Percentiles rank a stretch among this genome's conserved stretches.
These are phyloP conservation scores for Heliconius charithonia DNA, from an alignment of 2,888 invertebrate genomes.

Conservation along the genomic window DNA sequence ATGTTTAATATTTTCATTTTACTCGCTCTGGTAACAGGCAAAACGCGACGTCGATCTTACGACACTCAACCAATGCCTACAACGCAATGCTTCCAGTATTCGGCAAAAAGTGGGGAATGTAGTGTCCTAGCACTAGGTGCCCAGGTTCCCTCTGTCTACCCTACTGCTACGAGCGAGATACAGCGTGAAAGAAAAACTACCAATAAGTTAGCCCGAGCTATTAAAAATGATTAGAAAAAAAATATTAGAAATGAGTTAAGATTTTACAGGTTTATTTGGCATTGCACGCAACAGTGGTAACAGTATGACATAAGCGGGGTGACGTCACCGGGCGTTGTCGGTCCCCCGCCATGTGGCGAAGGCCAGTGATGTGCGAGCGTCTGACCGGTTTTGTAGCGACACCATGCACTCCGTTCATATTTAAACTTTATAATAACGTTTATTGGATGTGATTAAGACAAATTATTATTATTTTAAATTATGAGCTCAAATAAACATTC, in stretches of 20 bases:
- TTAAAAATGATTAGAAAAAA: too few relatives aligned
- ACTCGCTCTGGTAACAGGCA: too few relatives aligned
- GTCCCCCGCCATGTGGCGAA: constrained; percentile 69
- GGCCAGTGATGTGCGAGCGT: constrained; percentile 70
- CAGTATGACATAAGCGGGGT: constrained; percentile 79
- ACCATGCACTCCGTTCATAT: constrained; percentile 62
- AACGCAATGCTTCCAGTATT: too few relatives aligned
- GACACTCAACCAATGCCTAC: too few relatives aligned
- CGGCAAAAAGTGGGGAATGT: too few relatives aligned
- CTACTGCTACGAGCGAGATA: too few relatives aligned
- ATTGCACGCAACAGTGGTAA: constrained; percentile 54
- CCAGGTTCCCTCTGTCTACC: too few relatives aligned
- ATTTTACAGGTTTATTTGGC: constrained; percentile 60
- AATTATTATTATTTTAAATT: not conserved
- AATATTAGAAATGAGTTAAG: too few relatives aligned
- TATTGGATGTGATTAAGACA: not conserved
- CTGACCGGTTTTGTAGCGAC: constrained; percentile 62
- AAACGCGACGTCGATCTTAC: too few relatives aligned
- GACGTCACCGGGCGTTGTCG: constrained; percentile 77
- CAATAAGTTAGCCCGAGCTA: not conserved
- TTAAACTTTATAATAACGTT: constrained; percentile 6
- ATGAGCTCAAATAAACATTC: not conserved
- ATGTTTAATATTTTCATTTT: too few relatives aligned
- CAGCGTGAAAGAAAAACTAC: too few relatives aligned
- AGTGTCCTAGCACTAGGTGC: too few relatives aligned